phyloP scores from a whole-genome alignment of 1,140 invertebrate genomes.

The Bacillus rossius region DNA sequence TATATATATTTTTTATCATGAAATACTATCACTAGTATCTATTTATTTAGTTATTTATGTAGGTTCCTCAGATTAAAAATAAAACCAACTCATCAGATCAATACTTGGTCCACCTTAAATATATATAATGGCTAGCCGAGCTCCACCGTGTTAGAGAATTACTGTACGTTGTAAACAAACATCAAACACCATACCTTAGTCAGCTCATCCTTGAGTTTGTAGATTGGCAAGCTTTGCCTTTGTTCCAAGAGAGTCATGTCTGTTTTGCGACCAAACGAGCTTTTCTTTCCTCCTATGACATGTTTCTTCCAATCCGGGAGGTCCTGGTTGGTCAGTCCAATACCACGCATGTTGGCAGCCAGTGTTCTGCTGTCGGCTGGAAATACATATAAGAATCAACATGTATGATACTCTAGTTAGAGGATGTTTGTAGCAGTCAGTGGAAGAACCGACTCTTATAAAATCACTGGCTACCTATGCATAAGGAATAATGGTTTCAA shows the following conservation, averaged over 20 bases:
- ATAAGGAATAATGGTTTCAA: conserved; percentile 15
- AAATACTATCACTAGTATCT: too few species aligned
- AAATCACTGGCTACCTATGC: not conserved
- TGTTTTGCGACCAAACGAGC: conserved; percentile 97
- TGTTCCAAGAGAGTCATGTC: conserved; percentile 95
- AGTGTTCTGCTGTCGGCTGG: conserved; percentile 57
- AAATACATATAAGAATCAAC: conserved; percentile 19
- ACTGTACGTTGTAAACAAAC: too few species aligned
- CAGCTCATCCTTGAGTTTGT: conserved; percentile 91
- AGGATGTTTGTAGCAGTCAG: not conserved
- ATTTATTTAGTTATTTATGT: too few species aligned
- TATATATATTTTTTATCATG: too few species aligned
- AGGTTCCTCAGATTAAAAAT: too few species aligned
- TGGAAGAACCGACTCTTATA: conserved; percentile 5
- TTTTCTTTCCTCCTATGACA: conserved; percentile 95
- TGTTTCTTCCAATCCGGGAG: conserved; percentile 99
- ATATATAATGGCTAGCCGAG: too few species aligned
- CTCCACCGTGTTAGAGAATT: too few species aligned
- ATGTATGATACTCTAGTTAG: not conserved
- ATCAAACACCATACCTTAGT: conserved; percentile 59
- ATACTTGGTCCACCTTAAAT: too few species aligned
- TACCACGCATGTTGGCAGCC: conserved; percentile 74
- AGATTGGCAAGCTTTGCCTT: conserved; percentile 92
- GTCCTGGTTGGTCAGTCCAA: conserved; percentile 77
- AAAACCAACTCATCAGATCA: not conserved